These are phyloP conservation scores for Eubasilissa regina DNA, from an alignment of 1,140 invertebrate genomes.

Conservation along the genomic window DNA sequence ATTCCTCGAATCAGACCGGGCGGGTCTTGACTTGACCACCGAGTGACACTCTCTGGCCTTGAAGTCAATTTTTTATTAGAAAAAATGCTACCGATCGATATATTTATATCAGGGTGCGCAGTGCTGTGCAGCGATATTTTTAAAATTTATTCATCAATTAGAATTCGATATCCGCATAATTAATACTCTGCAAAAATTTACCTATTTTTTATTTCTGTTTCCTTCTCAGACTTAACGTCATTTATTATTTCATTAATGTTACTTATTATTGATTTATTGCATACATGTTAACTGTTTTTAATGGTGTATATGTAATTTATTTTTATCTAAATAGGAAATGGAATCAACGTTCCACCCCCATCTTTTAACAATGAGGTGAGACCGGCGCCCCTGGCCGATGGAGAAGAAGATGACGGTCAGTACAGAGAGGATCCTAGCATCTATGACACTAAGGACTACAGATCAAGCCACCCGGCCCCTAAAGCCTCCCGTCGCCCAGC, in stretches of 20 bases:
- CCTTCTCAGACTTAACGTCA: too few relatives aligned
- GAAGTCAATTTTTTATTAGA: neutral
- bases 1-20: constrained; percentile 26
- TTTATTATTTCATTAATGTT: too few relatives aligned
- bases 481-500: constrained; percentile 48
- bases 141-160: constrained; percentile 6
- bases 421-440: constrained; percentile 86
- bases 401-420: constrained; percentile 85
- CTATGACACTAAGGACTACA: constrained; percentile 73
- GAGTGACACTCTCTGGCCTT: constrained; percentile 39
- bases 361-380: constrained; percentile 71
- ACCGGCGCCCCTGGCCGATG: constrained; percentile 73
- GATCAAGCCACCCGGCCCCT: constrained; percentile 54
- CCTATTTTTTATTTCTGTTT: too few relatives aligned
- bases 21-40: constrained; percentile 35
- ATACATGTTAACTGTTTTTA: too few relatives aligned
- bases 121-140: neutral
- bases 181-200: too few relatives aligned
- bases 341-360: constrained; percentile 86
- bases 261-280: too few relatives aligned
- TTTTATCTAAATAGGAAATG: constrained; percentile 73
- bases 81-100: constrained; percentile 25
- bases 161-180: neutral
- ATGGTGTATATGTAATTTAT: constrained; percentile 1
- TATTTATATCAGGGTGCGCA: neutral